phyloP scores from a whole-genome alignment of 2,797 vertebrate genomes.

The Poecile montanus region DNA sequence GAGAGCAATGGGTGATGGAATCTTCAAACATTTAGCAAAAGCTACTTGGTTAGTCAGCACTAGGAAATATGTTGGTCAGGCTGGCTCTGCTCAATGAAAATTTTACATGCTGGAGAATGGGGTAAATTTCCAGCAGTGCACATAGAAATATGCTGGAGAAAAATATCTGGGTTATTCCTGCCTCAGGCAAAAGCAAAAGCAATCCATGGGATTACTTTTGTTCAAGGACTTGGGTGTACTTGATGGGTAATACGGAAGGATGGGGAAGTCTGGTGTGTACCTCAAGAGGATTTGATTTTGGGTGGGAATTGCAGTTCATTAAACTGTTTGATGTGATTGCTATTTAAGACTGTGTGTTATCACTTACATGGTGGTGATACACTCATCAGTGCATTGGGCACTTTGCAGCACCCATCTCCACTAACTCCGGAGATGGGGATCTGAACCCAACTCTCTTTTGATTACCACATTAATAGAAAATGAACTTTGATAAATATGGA shows the following conservation, averaged over 20 bases:
- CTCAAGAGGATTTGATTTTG: neutral
- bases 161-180: neutral
- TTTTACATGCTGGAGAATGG: neutral
- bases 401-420: neutral
- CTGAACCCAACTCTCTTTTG: neutral
- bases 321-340: neutral
- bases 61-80: neutral
- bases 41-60: neutral
- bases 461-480: neutral
- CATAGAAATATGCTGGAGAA: neutral
- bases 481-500: neutral
- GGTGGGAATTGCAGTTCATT: neutral
- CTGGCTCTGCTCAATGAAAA: neutral
- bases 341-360: neutral
- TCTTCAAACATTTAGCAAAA: neutral
- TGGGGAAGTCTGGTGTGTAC: neutral
- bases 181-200: neutral
- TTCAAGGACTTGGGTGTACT: neutral
- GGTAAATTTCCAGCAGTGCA: neutral
- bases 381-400: neutral
- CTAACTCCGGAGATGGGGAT: fast-evolving
- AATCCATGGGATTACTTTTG: neutral
- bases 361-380: neutral
- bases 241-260: neutral
- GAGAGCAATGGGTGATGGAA: neutral